These are phyloP conservation scores for Ooceraea biroi DNA, from an alignment of 1,140 invertebrate species.

Conservation along the genomic window DNA sequence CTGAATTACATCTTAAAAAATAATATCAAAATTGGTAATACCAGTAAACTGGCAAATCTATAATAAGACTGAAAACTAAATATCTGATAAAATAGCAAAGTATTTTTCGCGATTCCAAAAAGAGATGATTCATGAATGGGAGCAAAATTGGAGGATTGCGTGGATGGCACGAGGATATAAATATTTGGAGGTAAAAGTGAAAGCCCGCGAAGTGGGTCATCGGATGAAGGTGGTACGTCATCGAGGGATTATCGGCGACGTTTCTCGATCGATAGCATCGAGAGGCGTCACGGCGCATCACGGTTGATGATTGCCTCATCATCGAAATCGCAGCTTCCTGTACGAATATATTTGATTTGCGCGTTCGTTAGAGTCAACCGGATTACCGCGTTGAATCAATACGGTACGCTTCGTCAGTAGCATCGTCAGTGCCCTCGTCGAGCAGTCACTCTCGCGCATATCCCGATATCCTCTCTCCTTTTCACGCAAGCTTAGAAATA, in stretches of 20 bases:
- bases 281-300: conserved; percentile 27
- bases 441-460: conserved; percentile 42
- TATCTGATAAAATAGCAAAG: background rate
- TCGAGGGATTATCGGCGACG: conserved; percentile 36
- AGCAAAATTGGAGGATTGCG: background rate
- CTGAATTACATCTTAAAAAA: too few species aligned
- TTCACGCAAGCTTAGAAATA: conserved; percentile 28
- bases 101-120: background rate
- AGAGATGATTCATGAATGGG: conserved; percentile 7
- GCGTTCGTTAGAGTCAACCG: conserved; percentile 61
- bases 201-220: conserved; percentile 58
- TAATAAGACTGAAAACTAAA: background rate
- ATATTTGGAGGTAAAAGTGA: conserved; percentile 55
- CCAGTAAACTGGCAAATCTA: too few species aligned
- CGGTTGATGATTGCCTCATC: conserved; percentile 6
- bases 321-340: conserved; percentile 14
- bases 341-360: conserved; percentile 56
- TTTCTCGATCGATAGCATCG: conserved; percentile 41
- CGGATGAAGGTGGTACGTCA: conserved; percentile 44
- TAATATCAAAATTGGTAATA: too few species aligned
- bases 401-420: conserved; percentile 59
- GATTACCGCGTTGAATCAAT: conserved; percentile 70
- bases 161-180: conserved; percentile 29
- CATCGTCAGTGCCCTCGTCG: conserved; percentile 57
- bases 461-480: conserved; percentile 45